Base-by-base conservation (phyloP, 2,888 invertebrate species). In the Rhagophthalmus giganteus region DNA sequence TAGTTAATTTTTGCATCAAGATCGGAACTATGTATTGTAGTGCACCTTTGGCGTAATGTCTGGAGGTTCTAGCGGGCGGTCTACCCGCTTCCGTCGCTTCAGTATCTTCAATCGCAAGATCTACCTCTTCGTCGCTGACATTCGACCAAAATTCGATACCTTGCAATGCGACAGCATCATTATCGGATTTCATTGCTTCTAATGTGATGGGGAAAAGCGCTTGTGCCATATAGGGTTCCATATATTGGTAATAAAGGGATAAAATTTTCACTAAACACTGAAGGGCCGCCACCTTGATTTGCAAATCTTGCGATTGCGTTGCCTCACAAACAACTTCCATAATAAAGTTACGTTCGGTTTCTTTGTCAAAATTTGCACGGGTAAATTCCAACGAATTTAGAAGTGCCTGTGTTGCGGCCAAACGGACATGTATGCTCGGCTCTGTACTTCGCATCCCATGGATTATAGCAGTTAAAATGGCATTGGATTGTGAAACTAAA, bases 61-160 rank as follows among this genome's bases (percentile, higher is more conserved):
- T 83, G 1, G 97, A 97, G 0, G 93, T 92, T 70, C 94, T 67
- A 82, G 87, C 83, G 11, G 98, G 98, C n/a, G 95, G 90, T 55
- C 92, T 83, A n/a, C 98, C 87, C 65, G 87, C 86, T 74, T 98
- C 98, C 26, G 83, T 82, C 7, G 98, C 97, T 77, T 98, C 98
- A 31, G 89, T 88, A 67, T 91, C 92, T 75, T 97, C 96, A 72
- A 96, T 90, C 1, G 90, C 85, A 59, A 98, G 79, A 76, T 97
- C 97, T 24, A 97, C 94, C 77, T 99, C 99, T 78, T 98, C 99
- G 76, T 99, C 99, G 69, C 98, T 96, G 0, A 99, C 97, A 67
- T 96, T 98, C 2, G 97, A 98, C 99, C 99, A 99, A 78, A 99
- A 99, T 76, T 99, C 99, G 72, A 99, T 98, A 60, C 99, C 99